Evolutionary conservation across 2,797 vertebrate species (phyloP), one percentile per base, ranked within the genome.

Genomic region (Alectoris magna): DNA sequence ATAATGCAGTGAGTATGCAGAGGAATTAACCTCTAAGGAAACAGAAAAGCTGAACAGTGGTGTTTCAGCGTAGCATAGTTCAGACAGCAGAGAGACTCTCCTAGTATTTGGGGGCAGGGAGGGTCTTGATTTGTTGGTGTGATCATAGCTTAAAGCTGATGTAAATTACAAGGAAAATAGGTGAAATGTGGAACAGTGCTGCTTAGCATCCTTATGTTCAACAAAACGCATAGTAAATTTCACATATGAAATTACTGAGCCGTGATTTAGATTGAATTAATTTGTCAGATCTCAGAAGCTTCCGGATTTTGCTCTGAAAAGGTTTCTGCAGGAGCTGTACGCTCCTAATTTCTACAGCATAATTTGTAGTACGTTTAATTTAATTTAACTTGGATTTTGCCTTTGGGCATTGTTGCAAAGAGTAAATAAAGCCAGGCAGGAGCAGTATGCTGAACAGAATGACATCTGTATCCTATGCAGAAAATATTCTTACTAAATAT

Each of bases 1-100:
- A 98, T 96, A 97, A 98, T 94, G 97, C 97, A 90, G 99, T 99
- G 97, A 99, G 98, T 99, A 98, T 90, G 71, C 74, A 51, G 74
- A 71, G 62, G 77, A 80, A 39, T 51, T 48, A 48, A 23, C 46
- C 36, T 87, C 62, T 36, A 16, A 73, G 66, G 83, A 48, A 74
- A 31, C 3, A 12, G 1, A 68, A 51, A 60, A 87, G 27, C 46
- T 75, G 70, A 36, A 68, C 18, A 14, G n/a, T 38, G 46, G 27
- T 31, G 29, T 80, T 91, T 73, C 10, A 10, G 1, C 38, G 24
- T n/a, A 49, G 2, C 17, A 0, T 49, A 59, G 46, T 58, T 88
- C 21, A 63, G 59, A 46, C 22, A 68, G 38, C 16, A 60, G 68
- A 0, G 0, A 16, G 72, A 23, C 14, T 67, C 15, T 0, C 15